These are phyloP conservation scores for Characodon lateralis DNA, from an alignment of 2,797 vertebrate species.

Conservation along the genomic window DNA sequence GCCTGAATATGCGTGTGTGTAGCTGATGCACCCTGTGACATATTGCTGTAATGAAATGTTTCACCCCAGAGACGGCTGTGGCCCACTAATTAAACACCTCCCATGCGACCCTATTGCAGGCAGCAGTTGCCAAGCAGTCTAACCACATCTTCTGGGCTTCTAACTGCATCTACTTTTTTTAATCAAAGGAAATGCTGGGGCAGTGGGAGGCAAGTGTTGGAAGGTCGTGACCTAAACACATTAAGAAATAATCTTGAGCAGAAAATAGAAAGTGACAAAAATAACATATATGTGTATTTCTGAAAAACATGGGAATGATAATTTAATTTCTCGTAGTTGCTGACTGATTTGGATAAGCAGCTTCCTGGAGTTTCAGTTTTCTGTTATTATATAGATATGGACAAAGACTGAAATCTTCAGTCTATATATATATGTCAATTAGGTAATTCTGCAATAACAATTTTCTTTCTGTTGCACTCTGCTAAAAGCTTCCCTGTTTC, in stretches of 20 bases:
- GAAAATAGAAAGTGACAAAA: slow-evolving; percentile 56
- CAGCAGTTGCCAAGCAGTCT: slow-evolving; percentile 70
- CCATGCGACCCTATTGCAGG: slow-evolving; percentile 74
- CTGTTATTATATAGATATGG: too few species aligned
- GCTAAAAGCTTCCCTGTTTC: too few species aligned
- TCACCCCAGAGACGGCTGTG: slow-evolving; percentile 73
- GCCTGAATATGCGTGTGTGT: slow-evolving; percentile 15
- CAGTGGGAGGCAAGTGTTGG: slow-evolving; percentile 20
- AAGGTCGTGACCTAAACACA: slow-evolving; percentile 72
- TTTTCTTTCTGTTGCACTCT: too few species aligned
- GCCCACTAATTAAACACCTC: slow-evolving; percentile 85
- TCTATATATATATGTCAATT: too few species aligned
- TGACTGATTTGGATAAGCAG: neutral
- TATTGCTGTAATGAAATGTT: slow-evolving; percentile 84
- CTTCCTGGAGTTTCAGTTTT: neutral
- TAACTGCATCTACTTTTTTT: slow-evolving; percentile 70
- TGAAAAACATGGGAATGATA: neutral
- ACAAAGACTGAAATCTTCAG: too few species aligned
- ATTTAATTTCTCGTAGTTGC: neutral
- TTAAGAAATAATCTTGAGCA: slow-evolving; percentile 60
- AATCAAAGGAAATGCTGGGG: slow-evolving; percentile 46
- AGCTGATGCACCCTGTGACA: slow-evolving; percentile 75
- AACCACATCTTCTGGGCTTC: slow-evolving; percentile 66
- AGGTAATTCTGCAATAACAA: too few species aligned
- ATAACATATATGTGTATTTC: slow-evolving; percentile 28